phyloP scores from a whole-genome alignment of 2,797 vertebrate genomes.

The Coregonus ussuriensis region DNA sequence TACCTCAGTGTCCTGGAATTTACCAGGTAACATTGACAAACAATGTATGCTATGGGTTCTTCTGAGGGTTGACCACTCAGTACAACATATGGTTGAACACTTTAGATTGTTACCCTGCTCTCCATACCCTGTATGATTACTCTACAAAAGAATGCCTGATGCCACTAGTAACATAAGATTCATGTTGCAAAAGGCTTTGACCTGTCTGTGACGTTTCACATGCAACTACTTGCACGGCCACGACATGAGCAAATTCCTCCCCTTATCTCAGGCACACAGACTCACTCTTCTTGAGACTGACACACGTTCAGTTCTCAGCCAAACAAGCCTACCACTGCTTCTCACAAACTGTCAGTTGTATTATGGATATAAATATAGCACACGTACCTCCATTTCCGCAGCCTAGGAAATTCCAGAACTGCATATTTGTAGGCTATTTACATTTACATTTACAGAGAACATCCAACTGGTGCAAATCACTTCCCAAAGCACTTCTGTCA shows the following conservation, averaged over 20 bases:
- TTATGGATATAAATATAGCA: neutral
- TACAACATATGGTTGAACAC: neutral
- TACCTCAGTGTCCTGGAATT: slow-evolving; percentile 4
- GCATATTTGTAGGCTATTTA: slow-evolving; percentile 66
- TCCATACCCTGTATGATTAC: neutral
- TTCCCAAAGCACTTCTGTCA: slow-evolving; percentile 73
- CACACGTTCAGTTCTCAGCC: neutral
- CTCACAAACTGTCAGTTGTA: neutral
- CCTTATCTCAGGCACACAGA: slow-evolving; percentile 1
- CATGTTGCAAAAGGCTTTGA: neutral
- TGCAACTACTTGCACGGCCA: slow-evolving; percentile 5
- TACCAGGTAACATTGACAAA: slow-evolving; percentile 7
- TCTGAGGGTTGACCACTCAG: neutral
- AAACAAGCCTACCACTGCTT: neutral
- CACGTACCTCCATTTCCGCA: slow-evolving; percentile 79
- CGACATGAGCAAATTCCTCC: neutral
- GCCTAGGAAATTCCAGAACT: slow-evolving; percentile 81
- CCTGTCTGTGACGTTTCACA: neutral
- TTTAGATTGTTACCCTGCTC: neutral
- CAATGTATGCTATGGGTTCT: neutral
- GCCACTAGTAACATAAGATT: neutral
- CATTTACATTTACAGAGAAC: slow-evolving; percentile 18
- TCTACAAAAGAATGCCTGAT: neutral
- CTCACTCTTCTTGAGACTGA: neutral
- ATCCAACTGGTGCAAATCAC: slow-evolving; percentile 50